Evolutionary conservation across 2,888 invertebrate species (phyloP).

Genomic region (Lamellibrachia satsuma): DNA sequence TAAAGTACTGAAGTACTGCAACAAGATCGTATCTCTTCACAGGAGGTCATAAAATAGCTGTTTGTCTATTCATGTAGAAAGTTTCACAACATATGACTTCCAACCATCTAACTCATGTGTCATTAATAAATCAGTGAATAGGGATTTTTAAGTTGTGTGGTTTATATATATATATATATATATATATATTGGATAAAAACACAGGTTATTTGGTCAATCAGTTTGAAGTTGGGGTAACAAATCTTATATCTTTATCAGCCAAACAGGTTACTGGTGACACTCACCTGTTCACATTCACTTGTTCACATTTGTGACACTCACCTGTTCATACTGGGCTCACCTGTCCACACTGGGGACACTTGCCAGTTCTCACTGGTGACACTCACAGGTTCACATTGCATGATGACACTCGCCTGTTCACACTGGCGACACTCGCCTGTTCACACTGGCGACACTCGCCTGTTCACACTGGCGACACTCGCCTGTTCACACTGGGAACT

Average conservation of each 20-base stretch:
- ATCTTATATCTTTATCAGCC: no score
- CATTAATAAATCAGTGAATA: neutral
- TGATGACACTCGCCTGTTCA: no score
- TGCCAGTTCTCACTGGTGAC: no score
- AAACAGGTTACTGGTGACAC: no score
- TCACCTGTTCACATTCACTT: no score
- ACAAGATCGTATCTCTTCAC: neutral
- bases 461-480: constrained; percentile 54
- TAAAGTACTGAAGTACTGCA: constrained; percentile 58
- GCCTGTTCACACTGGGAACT: no score
- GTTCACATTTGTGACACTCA: no score
- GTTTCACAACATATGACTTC: neutral
- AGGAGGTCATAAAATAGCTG: neutral
- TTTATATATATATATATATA: constrained; percentile 18
- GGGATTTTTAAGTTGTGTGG: neutral
- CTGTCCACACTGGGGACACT: constrained; percentile 55
- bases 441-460: constrained; percentile 38
- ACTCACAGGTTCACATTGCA: no score
- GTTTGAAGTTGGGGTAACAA: neutral
- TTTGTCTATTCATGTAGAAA: neutral
- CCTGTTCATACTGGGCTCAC: constrained; percentile 41
- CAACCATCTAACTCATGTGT: neutral
- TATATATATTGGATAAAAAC: constrained; percentile 9
- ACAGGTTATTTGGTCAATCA: neutral
- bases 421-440: no score